Evolutionary conservation across 1,140 invertebrate species (phyloP).

Genomic region (Pygmarrhopalites habei): DNA sequence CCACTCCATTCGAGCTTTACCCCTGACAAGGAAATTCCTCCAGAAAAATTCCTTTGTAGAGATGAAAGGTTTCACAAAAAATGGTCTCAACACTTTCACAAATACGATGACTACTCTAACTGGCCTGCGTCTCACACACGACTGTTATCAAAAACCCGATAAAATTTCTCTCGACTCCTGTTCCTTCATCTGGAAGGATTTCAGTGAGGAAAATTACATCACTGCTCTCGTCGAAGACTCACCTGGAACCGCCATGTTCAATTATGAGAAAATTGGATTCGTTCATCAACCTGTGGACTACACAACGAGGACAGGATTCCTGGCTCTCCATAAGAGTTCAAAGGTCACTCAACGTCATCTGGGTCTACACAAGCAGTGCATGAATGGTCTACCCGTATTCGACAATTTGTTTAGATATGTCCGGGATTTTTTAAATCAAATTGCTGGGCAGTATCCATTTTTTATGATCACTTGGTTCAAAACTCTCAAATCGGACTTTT

Average conservation of each 20-base stretch:
- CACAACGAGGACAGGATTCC: constrained; percentile 29
- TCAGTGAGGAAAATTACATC: constrained; percentile 42
- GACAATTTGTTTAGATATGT: constrained; percentile 26
- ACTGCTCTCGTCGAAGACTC: constrained; percentile 45
- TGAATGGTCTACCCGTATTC: constrained; percentile 14
- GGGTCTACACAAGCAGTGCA: neutral
- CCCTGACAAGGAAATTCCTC: too few species aligned
- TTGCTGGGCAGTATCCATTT: constrained; percentile 16
- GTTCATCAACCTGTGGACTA: constrained; percentile 33
- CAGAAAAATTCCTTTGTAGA: too few species aligned
- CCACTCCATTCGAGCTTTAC: too few species aligned
- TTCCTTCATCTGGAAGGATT: constrained; percentile 46
- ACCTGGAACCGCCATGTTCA: constrained; percentile 44
- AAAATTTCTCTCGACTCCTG: constrained; percentile 42
- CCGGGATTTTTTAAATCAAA: constrained; percentile 2
- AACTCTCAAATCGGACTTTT: constrained; percentile 28
- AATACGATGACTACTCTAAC: too few species aligned
- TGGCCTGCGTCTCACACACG: too few species aligned
- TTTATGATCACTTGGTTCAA: constrained; percentile 37
- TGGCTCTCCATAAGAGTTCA: constrained; percentile 20
- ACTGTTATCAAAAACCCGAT: too few species aligned
- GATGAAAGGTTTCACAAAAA: too few species aligned
- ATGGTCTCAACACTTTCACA: too few species aligned
- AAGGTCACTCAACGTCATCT: neutral
- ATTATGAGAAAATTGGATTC: constrained; percentile 40